Conservation (phyloP, 2,797 vertebrate genomes). For the Oreonectes daqikongensis region DNA sequence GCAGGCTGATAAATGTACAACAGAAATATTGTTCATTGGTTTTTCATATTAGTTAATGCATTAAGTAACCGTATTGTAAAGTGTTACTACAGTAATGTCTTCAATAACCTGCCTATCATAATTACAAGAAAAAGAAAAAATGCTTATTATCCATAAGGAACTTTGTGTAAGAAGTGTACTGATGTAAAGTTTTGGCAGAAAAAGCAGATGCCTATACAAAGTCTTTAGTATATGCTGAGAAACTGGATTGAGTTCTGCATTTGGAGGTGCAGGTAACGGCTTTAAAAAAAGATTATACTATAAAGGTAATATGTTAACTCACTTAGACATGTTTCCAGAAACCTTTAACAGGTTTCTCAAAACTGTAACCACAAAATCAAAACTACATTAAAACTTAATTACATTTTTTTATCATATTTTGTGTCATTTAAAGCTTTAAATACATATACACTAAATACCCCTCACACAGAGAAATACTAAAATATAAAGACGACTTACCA, state of each 20-base stretch:
- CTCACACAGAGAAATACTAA: background rate
- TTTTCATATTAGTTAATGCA: too few relatives aligned
- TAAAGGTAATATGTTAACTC: constrained; percentile 35
- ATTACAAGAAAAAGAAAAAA: too few relatives aligned
- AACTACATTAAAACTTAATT: background rate
- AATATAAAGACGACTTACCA: background rate
- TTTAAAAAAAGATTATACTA: constrained; percentile 45
- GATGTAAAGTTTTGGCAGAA: constrained; percentile 20
- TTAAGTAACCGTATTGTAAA: too few relatives aligned
- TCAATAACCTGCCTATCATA: background rate
- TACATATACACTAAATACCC: background rate
- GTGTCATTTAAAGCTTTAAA: background rate
- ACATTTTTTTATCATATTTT: too few relatives aligned
- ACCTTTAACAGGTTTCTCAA: background rate
- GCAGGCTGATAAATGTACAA: too few relatives aligned
- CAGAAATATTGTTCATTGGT: too few relatives aligned
- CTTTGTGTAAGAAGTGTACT: constrained; percentile 24
- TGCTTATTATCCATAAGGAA: constrained; percentile 8
- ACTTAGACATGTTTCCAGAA: constrained; percentile 10
- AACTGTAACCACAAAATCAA: background rate
- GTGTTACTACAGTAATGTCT: too few relatives aligned
- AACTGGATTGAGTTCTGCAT: constrained; percentile 16
- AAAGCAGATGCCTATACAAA: constrained; percentile 7
- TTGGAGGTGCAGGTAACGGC: constrained; percentile 32
- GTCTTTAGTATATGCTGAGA: constrained; percentile 5